Base-by-base conservation (phyloP, 2,797 vertebrate genomes). In the Peromyscus nudipes region DNA sequence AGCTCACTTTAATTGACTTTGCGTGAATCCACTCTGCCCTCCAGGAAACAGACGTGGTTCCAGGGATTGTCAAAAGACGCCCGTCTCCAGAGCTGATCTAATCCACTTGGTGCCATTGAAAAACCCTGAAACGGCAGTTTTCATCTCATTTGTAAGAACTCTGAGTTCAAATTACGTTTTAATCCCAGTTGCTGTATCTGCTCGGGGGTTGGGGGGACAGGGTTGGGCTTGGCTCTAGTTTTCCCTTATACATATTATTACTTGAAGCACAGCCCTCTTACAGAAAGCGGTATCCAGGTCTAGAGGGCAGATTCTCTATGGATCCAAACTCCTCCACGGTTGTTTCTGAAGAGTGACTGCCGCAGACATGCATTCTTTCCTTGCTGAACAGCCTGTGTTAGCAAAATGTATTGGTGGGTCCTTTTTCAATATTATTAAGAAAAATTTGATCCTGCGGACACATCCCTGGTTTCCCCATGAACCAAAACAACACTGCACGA, bases 41-140 rank as follows among this genome's bases (percentile, higher is more conserved):
- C 95, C 94, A 97, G 95, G 92, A 92, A 97, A 95, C 87, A 96
- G 95, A 96, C 94, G 77, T 17, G 43, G 96, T 96, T 98, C 95
- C 96, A 95, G 96, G 89, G 95, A 96, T 93, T 97, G 95, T 96
- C 92, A 93, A 96, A 96, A 97, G 97, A 98, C 34, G 91, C 97
- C 95, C 92, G 95, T 94, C 73, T 97, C 71, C 29, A 89, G 89
- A 98, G 97, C 46, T 97, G 81, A 64, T 97, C 96, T 98, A 98
- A 95, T 97, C 89, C 37, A 84, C 77, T 94, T 92, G 87, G 93
- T 97, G 95, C 89, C 86, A 97, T 93, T 79, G 97, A 97, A 98
- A 62, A 98, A 97, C 77, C 86, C 89, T 89, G 94, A 98, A 98
- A 97, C 97, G 93, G 37, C 90, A 98, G 96, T 79, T 97, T 97